Conservation (phyloP, 2,113 vertebrate genomes). For the Origma solitaria region DNA sequence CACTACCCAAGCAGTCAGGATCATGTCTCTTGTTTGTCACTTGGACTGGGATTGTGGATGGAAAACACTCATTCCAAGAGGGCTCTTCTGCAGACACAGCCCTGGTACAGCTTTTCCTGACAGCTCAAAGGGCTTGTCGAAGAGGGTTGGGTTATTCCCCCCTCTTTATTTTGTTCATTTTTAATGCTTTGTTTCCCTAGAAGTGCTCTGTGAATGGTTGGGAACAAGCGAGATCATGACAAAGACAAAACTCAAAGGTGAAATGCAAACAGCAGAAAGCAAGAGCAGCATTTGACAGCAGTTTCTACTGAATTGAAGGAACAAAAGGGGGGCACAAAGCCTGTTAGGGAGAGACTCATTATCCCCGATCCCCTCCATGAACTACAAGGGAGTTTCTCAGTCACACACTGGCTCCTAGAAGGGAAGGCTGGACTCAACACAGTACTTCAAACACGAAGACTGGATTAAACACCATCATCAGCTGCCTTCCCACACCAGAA, state of each 20-base stretch:
- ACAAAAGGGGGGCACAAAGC: slow-evolving; percentile 23
- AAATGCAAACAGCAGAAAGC: slow-evolving; percentile 8
- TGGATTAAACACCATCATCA: not conserved
- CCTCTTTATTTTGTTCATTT: not conserved
- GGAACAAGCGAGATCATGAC: not conserved
- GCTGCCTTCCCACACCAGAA: not conserved
- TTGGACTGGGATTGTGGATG: not conserved
- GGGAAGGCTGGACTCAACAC: not conserved
- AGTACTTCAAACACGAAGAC: not conserved
- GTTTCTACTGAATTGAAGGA: not conserved
- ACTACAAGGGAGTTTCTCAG: not conserved
- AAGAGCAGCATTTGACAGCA: not conserved
- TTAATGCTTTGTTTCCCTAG: slow-evolving; percentile 9
- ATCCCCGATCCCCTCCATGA: not conserved
- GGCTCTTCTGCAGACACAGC: not conserved
- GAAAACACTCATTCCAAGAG: not conserved
- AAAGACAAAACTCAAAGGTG: slow-evolving; percentile 30
- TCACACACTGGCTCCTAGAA: not conserved
- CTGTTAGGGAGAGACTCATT: not conserved
- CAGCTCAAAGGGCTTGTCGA: not conserved
- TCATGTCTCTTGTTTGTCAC: not conserved
- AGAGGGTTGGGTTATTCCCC: not conserved
- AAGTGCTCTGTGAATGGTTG: not conserved
- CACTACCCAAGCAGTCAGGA: not conserved
- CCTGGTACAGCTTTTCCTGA: not conserved